Evolutionary conservation across 2,888 invertebrate genomes (phyloP), one percentile per base, ranked within the genome.

Genomic region (Eupithecia insigniata): DNA sequence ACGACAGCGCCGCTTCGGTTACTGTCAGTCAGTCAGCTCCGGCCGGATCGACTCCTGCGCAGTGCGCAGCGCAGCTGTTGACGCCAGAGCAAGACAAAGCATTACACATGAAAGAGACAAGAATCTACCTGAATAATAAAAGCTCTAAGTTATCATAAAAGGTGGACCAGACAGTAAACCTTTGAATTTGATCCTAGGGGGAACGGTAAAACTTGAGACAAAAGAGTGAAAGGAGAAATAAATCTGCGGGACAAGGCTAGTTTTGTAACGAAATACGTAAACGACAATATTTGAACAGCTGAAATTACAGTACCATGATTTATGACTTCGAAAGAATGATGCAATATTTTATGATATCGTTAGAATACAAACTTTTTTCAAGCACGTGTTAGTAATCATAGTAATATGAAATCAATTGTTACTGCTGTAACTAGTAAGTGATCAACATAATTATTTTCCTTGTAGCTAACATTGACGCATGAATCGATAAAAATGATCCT

Each of bases 91-190:
- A 88, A 87, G 90, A 91, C 74, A 73, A 72, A 77, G 66, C 39
- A 74, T 78, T 70, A 72, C 70, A 75, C 76, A 36, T 77, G 85
- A 88, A 75, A 82, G 84, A 85, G 88, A 92, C 79, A 81, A 80
- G 78, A 87, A 89, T 88, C 90, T 91, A 90, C 91, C 92, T 92
- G 92, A 86, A 89, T 89, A 85, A 88, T 86, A 89, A 91, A 91
- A 92, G 92, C 90, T 92, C 82, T 78, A 83, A 84, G 83, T 84
- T 83, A 81, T 80, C 79, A 89, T 85, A 86, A 89, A 89, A 87
- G 87, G 86, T 85, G 84, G 82, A 83, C 83, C 79, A 84, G 83
- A 81, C 84, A 79, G 81, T 82, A 82, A 83, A 84, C 84, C 79
- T 82, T 83, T 81, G 82, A 84, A 84, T 85, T 82, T 79, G 80